Conservation (phyloP, 2,888 invertebrate genomes). For the Chelonus formosanus region DNA sequence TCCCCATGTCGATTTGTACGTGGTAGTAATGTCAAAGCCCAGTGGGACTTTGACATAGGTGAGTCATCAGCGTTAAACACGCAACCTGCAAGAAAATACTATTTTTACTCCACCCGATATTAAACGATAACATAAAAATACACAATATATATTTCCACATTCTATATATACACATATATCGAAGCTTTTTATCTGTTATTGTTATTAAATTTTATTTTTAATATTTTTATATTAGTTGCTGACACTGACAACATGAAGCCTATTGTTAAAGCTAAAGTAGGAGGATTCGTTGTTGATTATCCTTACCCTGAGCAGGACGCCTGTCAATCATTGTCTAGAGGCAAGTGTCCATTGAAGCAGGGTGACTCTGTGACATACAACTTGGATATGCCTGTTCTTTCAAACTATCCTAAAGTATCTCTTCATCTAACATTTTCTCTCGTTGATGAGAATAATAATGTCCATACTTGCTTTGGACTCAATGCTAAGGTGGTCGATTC, state of each 20-base stretch:
- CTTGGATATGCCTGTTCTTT: slow-evolving; percentile 52
- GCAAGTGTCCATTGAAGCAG: slow-evolving; percentile 54
- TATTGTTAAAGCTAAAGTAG: slow-evolving; percentile 45
- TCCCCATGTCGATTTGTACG: slow-evolving; percentile 45
- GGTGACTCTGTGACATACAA: slow-evolving; percentile 54
- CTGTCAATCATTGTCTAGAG: slow-evolving; percentile 49
- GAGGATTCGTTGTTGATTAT: slow-evolving; percentile 45
- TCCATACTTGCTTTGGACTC: slow-evolving; percentile 51
- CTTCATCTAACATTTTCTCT: slow-evolving; percentile 49
- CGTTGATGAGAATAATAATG: slow-evolving; percentile 42
- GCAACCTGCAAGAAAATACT: neutral
- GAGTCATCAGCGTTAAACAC: slow-evolving; percentile 33
- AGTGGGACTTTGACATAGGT: slow-evolving; percentile 47
- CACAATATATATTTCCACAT: neutral
- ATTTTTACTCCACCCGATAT: neutral
- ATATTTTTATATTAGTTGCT: slow-evolving; percentile 39
- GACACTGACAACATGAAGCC: slow-evolving; percentile 48
- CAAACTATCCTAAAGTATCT: slow-evolving; percentile 46
- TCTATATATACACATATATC: neutral
- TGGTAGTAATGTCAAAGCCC: slow-evolving; percentile 39
- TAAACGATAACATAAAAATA: neutral
- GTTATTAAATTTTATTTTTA: neutral
- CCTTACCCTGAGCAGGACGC: slow-evolving; percentile 52
- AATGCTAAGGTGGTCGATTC: slow-evolving; percentile 43
- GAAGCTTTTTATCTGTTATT: neutral